phyloP scores from a whole-genome alignment of 64 coral and sea anemone genomes.

The Pachyseris speciosa region DNA sequence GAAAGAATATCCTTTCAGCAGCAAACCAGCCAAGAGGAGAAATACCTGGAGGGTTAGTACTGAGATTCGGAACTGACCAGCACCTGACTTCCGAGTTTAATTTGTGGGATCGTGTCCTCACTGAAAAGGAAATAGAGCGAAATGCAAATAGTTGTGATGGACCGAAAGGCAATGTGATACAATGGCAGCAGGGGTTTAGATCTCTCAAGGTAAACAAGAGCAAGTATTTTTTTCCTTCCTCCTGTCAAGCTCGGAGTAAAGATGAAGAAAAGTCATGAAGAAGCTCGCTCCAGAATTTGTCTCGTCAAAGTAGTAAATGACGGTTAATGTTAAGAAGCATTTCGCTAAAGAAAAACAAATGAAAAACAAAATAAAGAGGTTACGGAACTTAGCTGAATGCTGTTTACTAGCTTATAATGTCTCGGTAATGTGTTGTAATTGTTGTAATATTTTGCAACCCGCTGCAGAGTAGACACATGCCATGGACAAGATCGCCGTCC shows the following conservation, averaged over 20 bases:
- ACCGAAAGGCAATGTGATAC: background rate
- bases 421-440: no score
- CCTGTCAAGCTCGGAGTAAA: background rate
- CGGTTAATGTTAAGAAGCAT: no score
- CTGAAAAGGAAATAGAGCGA: background rate
- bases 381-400: no score
- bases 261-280: no score
- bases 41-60: background rate
- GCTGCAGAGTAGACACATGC: no score
- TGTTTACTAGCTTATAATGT: no score
- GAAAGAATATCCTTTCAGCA: background rate
- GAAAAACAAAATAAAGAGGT: no score
- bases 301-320: no score
- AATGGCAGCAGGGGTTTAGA: background rate
- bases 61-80: background rate
- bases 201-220: background rate
- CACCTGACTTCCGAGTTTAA: background rate
- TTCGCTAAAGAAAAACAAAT: no score
- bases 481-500: no score
- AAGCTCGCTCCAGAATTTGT: no score
- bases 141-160: background rate
- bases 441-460: no score
- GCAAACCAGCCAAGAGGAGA: background rate
- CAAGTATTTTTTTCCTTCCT: background rate
- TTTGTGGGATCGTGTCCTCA: slow-evolving; percentile 7